Base-by-base conservation (phyloP, 2,113 vertebrate genomes). In the Castor canadensis region DNA sequence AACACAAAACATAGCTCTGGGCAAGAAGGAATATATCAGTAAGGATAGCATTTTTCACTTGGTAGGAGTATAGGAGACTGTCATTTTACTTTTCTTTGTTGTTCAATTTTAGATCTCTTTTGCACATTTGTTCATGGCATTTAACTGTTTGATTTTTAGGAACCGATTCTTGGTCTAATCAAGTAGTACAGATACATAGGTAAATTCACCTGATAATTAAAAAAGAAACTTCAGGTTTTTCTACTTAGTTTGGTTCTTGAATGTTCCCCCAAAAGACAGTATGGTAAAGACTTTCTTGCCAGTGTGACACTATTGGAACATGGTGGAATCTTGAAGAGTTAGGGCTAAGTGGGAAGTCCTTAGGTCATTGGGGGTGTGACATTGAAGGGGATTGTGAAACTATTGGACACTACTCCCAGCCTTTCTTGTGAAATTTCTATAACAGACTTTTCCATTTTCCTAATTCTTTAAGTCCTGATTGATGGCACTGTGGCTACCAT, bases 51-150 rank as follows among this genome's bases (percentile, higher is more conserved):
- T 24, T 26, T 32, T 72, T 19, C 12, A 0, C 38, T 5, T 12
- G 28, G 8, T 32, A 1, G 3, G 11, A 35, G 6, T 6, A n/a
- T 0, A 4, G 5, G 11, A 13, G 32, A 38, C 10, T 2, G 5
- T 15, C 2, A 5, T 0, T 47, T 40, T n/a, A 22, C 4, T 6
- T 4, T 22, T 62, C 22, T 49, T 49, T 49, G n/a, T 20, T 4
- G 1, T 9, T 1, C 13, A 35, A 15, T 22, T 0, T 1, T 17
- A 79, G 4, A 9, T 47, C 5, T 12, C 15, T 49, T 40, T 56
- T 28, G 9, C 13, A 5, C 19, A 30, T 30, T 24, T 71, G 16
- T 16, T 64, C 32, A 35, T 0, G 5, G 26, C 7, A 0, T 24
- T 12, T 1, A 20, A 2, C 15, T 19, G 0, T 10, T 76, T 0